phyloP scores from a whole-genome alignment of 2,797 vertebrate genomes.

The Balearica regulorum region DNA sequence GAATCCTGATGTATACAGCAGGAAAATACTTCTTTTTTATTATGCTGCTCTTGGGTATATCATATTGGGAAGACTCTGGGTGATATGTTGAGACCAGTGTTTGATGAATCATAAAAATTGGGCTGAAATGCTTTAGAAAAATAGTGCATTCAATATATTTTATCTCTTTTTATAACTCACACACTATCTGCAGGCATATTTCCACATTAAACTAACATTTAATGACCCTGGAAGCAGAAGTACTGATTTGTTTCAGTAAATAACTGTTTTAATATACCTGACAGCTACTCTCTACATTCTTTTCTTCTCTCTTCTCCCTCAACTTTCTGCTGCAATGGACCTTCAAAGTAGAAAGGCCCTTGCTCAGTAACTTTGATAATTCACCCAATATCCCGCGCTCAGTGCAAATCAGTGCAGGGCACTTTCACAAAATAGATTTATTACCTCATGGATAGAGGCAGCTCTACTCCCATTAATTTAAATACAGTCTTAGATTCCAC shows the following conservation, averaged over 20 bases:
- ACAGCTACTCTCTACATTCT: background rate
- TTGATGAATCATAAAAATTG: constrained; percentile 40
- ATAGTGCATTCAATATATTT: constrained; percentile 19
- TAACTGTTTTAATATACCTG: constrained; percentile 13
- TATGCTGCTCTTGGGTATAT: background rate
- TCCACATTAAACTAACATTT: constrained; percentile 36
- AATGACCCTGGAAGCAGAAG: constrained; percentile 15
- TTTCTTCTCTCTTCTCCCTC: background rate
- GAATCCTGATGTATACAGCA: background rate
- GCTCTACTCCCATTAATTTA: background rate
- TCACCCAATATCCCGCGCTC: background rate
- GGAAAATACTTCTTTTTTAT: constrained; percentile 34
- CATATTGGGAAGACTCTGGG: background rate
- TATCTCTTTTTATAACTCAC: constrained; percentile 37
- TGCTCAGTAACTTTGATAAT: background rate
- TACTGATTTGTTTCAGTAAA: constrained; percentile 37
- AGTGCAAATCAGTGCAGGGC: background rate
- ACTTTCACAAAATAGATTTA: background rate
- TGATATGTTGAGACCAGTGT: background rate
- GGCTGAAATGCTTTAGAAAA: constrained; percentile 24
- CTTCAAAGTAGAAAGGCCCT: background rate
- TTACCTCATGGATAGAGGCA: background rate
- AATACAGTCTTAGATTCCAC: background rate
- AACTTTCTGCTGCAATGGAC: background rate
- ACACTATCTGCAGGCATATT: background rate